Conservation (phyloP, 1,140 invertebrate genomes). For the Trinorchestia longiramus region DNA sequence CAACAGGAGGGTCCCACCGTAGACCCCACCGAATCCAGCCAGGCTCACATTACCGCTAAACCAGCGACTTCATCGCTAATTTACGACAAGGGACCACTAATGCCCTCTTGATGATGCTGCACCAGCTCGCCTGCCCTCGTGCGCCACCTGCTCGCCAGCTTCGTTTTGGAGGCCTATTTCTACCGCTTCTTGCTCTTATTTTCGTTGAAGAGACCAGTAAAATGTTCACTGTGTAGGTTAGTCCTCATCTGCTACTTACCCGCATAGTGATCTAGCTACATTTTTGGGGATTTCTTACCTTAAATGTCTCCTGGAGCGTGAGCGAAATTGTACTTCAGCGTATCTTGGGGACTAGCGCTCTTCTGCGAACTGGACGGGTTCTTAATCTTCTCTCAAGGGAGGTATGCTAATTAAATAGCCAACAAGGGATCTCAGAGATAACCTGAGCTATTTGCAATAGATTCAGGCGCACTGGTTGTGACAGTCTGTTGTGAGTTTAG, state of each 20-base stretch:
- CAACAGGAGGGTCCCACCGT: background rate
- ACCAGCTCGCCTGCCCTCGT: background rate
- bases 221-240: background rate
- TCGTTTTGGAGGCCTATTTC: background rate
- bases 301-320: background rate
- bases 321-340: background rate
- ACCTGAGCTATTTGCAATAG: background rate
- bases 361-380: background rate
- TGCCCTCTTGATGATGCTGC: background rate
- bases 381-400: background rate
- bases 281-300: background rate
- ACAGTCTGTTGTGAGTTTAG: background rate
- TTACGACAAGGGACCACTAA: background rate
- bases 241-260: background rate
- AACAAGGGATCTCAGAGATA: background rate
- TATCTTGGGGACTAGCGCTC: background rate
- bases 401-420: background rate
- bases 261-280: background rate
- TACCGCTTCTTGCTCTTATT: background rate
- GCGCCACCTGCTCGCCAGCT: background rate
- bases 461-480: background rate
- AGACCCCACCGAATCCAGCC: background rate
- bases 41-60: background rate
- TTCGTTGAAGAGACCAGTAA: background rate
- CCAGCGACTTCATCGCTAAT: conserved; percentile 6